These are phyloP conservation scores for Phycodurus eques DNA, from an alignment of 2,113 vertebrate species.

Conservation along the genomic window DNA sequence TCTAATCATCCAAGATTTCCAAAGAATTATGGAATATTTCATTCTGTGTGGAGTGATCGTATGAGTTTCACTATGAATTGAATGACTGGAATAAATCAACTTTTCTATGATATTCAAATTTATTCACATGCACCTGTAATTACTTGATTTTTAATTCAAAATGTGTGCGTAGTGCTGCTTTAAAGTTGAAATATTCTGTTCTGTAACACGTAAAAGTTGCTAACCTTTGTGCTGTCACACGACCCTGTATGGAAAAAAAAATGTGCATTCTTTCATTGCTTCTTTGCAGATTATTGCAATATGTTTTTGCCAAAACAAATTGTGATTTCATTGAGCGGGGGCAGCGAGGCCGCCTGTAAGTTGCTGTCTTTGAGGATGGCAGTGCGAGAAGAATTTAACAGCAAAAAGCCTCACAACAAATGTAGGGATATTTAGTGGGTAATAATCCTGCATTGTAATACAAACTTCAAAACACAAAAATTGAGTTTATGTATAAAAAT, in stretches of 20 bases:
- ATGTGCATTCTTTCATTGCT: no score
- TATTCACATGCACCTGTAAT: background rate
- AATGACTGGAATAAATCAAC: background rate
- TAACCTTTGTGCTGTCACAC: background rate
- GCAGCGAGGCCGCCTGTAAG: background rate
- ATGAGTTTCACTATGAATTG: background rate
- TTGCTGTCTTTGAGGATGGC: background rate
- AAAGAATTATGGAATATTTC: background rate
- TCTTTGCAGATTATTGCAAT: background rate
- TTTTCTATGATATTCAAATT: background rate
- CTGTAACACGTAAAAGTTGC: background rate
- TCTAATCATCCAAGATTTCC: background rate
- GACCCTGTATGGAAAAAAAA: no score
- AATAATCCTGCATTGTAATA: background rate
- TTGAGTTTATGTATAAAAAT: conserved; percentile 61
- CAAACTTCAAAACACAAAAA: background rate
- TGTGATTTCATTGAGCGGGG: background rate
- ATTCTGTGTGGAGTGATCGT: no score
- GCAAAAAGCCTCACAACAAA: no score
- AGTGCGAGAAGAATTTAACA: no score
- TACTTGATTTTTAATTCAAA: background rate
- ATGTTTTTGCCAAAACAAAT: background rate
- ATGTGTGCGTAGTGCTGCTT: background rate
- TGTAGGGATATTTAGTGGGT: background rate
- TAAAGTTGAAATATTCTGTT: background rate